Percentiles rank a stretch among this genome's conserved stretches.
Conservation (phyloP, 1,140 invertebrate species). For the Drusus annulatus region DNA sequence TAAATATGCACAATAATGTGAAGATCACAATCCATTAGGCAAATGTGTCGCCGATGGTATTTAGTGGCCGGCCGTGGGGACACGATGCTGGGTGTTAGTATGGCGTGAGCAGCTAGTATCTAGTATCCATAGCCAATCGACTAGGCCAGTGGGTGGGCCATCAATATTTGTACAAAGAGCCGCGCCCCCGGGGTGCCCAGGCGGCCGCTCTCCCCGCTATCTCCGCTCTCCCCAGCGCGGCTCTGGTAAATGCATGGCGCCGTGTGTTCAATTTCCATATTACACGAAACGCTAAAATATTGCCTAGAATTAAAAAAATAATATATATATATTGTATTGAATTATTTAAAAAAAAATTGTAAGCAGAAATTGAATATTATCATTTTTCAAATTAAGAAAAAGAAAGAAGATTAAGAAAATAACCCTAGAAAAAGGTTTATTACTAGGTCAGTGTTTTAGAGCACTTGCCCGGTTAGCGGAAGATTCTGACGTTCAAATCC, state of each 20-base stretch:
- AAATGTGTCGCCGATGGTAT: constrained; percentile 23
- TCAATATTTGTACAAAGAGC: constrained; percentile 41
- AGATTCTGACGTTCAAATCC: no score
- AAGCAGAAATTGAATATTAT: no score
- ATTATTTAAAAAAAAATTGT: no score
- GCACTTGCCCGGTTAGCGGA: no score
- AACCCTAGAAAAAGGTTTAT: no score
- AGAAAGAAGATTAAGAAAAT: no score
- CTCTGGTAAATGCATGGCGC: constrained; percentile 15
- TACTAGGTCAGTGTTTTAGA: no score
- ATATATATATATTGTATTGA: no score
- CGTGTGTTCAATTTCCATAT: constrained; percentile 1
- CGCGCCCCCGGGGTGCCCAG: constrained; percentile 29
- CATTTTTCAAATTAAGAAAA: no score
- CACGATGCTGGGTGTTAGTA: not conserved
- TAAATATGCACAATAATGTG: no score
- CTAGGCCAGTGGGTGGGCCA: constrained; percentile 32
- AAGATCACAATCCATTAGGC: constrained; percentile 18
- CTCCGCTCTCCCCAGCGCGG: constrained; percentile 1
- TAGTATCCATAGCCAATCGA: not conserved
- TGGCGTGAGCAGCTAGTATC: not conserved
- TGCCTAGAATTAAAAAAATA: not conserved
- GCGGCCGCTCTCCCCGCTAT: not conserved
- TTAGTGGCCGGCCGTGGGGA: not conserved
- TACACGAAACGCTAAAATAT: not conserved